Evolutionary conservation across 2,797 vertebrate genomes (phyloP).

Genomic region (Lepilemur ruficaudatus): DNA sequence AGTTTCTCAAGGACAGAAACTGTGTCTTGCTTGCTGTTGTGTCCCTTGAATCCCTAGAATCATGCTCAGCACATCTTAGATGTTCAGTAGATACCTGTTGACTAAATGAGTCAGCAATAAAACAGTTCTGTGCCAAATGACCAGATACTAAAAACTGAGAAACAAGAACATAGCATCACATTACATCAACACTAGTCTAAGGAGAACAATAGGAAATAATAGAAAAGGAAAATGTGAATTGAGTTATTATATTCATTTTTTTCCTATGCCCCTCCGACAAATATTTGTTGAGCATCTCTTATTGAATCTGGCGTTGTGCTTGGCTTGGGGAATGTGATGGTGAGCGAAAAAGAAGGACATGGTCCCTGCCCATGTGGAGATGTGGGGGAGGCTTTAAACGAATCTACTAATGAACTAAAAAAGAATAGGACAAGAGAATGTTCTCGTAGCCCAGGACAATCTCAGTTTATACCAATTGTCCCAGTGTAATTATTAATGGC

Average conservation of each 20-base stretch:
- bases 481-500: neutral
- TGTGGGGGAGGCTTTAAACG: neutral
- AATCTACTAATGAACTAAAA: neutral
- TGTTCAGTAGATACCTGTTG: neutral
- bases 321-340: neutral
- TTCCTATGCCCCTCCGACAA: neutral
- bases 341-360: neutral
- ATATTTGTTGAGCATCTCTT: constrained; percentile 15
- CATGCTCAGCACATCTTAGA: neutral
- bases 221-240: constrained; percentile 38
- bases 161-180: neutral
- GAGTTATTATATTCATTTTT: constrained; percentile 18
- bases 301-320: neutral
- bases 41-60: neutral
- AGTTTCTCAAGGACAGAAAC: neutral
- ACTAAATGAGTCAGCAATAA: constrained; percentile 1
- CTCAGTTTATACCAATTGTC: neutral
- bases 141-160: constrained; percentile 32
- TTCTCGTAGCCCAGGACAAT: neutral
- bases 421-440: neutral
- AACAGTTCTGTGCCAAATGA: constrained; percentile 22
- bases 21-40: neutral
- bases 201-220: constrained; percentile 16
- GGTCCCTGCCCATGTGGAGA: neutral
- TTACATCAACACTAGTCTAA: constrained; percentile 1